Evolutionary conservation across 2,797 vertebrate species (phyloP).

Genomic region (Semaprochilodus insignis): DNA sequence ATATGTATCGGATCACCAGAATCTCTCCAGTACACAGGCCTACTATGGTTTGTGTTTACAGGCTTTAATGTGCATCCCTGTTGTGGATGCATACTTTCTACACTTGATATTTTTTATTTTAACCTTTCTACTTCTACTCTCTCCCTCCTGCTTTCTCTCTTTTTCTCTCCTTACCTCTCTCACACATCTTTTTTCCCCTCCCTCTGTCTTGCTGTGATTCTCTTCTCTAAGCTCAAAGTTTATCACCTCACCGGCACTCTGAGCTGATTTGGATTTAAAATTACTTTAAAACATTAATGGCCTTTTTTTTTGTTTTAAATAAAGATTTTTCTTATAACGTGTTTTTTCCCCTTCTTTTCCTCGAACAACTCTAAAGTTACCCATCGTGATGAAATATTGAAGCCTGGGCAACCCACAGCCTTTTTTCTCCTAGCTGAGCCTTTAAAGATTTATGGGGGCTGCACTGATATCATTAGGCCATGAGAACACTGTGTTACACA

Average conservation of each 20-base stretch:
- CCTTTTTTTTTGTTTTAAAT: conserved; percentile 30
- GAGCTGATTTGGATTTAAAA: conserved; percentile 58
- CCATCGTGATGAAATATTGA: conserved; percentile 60
- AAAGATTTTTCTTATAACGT: conserved; percentile 50
- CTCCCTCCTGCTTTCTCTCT: not conserved
- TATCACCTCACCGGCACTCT: conserved; percentile 15
- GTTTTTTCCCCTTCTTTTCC: conserved; percentile 26
- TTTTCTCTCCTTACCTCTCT: not conserved
- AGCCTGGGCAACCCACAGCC: conserved; percentile 40
- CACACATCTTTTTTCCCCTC: not conserved
- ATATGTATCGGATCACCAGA: no score
- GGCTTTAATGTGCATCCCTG: no score
- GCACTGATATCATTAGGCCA: conserved; percentile 52
- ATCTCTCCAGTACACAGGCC: no score
- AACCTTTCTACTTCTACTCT: not conserved
- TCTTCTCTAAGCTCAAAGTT: conserved; percentile 22
- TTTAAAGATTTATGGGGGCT: conserved; percentile 60
- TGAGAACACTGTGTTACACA: conserved; percentile 29
- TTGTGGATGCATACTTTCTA: not conserved
- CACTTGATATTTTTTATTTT: not conserved
- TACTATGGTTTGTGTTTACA: no score
- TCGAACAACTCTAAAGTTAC: conserved; percentile 58
- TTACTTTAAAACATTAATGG: conserved; percentile 56
- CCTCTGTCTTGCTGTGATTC: not conserved
- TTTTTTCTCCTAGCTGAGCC: conserved; percentile 42